A percentile compares a stretch with the other conserved stretches of the same genome.
phyloP scores from a whole-genome alignment of 64 coral and sea anemone species.

The Cladopsammia gracilis region DNA sequence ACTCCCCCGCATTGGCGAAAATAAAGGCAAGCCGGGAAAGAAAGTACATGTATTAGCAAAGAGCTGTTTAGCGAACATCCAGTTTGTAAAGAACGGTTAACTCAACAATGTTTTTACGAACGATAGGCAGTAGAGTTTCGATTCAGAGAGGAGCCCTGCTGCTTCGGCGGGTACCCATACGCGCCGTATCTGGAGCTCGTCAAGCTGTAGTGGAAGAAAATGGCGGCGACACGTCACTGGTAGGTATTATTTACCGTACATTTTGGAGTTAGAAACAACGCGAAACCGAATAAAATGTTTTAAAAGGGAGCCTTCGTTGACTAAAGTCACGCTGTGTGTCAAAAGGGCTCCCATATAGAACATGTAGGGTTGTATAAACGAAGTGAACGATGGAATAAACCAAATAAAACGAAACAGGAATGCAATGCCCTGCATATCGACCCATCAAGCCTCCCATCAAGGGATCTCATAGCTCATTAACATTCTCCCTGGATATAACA shows the following conservation, averaged over 20 bases:
- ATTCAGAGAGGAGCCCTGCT: conserved; percentile 23
- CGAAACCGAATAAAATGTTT: not conserved
- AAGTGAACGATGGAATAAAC: not conserved
- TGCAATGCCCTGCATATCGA: too few species aligned
- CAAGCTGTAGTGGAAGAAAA: conserved; percentile 9
- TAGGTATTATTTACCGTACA: not conserved
- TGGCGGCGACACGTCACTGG: conserved; percentile 41
- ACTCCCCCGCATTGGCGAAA: conserved; percentile 6
- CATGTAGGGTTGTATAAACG: not conserved
- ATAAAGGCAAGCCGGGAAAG: conserved; percentile 7
- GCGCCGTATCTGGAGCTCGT: not conserved
- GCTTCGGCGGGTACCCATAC: not conserved
- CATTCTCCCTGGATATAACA: not conserved
- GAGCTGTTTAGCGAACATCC: not conserved
- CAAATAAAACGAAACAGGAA: too few species aligned
- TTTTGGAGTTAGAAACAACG: not conserved
- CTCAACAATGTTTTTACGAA: conserved; percentile 44
- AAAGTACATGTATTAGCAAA: not conserved
- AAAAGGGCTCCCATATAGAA: not conserved
- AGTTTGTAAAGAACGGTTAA: not conserved
- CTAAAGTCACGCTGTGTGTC: not conserved
- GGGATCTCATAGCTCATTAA: too few species aligned
- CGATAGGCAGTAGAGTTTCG: conserved; percentile 8
- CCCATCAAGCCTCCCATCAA: too few species aligned
- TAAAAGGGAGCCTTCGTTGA: not conserved